Evolutionary conservation across 92 coral and sea anemone genomes (phyloP).

Genomic region (Pocillopora meandrina): DNA sequence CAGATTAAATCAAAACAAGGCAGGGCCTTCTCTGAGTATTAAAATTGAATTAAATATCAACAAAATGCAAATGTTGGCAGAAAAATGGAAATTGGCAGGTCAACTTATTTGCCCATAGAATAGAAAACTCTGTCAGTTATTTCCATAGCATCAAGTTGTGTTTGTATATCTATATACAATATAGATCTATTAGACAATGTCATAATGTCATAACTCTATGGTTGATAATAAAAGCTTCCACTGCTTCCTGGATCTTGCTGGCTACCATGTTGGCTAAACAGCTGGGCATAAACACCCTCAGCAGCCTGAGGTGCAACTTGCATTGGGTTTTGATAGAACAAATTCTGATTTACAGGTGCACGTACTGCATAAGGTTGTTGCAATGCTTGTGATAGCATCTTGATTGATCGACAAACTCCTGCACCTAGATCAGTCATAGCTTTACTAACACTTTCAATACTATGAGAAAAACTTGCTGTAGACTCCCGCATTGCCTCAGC

Average conservation of each 20-base stretch:
- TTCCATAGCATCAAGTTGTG: conserved; percentile 17
- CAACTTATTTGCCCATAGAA: too few species aligned
- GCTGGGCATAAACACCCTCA: conserved; percentile 7
- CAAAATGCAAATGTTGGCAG: too few species aligned
- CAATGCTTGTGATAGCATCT: conserved; percentile 61
- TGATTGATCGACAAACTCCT: conserved; percentile 60
- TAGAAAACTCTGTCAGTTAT: conserved; percentile 9
- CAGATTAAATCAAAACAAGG: too few species aligned
- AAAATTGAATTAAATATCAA: too few species aligned
- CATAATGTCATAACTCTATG: too few species aligned
- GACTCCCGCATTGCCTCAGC: conserved; percentile 58
- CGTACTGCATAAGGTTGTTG: conserved; percentile 37
- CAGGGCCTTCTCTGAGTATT: too few species aligned
- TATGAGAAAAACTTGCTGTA: too few species aligned
- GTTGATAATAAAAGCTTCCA: conserved; percentile 31
- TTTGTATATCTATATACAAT: background rate
- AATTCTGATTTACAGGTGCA: conserved; percentile 53
- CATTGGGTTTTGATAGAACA: conserved; percentile 40
- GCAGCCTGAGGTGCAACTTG: conserved; percentile 28
- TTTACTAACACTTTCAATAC: conserved; percentile 48
- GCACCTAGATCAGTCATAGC: conserved; percentile 59
- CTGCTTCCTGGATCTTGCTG: conserved; percentile 48
- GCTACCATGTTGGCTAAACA: conserved; percentile 29
- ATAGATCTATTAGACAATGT: too few species aligned
- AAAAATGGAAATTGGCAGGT: too few species aligned